These are phyloP conservation scores for Lynx canadensis DNA, from an alignment of 2,113 vertebrate species.

Conservation along the genomic window DNA sequence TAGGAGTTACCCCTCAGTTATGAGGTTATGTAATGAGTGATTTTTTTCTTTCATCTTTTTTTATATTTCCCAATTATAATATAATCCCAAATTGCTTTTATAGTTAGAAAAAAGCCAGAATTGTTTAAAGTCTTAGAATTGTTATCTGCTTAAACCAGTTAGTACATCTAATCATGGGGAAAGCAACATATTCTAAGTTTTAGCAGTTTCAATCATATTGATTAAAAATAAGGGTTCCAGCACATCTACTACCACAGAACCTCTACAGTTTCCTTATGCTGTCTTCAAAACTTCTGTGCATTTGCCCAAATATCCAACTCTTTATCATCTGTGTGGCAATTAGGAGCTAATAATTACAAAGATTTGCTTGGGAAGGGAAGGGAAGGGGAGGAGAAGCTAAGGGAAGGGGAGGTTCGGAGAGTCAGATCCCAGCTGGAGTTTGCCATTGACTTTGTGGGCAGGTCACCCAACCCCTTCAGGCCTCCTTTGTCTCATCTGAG, in stretches of 20 bases:
- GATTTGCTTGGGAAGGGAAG: background rate
- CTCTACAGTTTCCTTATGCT: background rate
- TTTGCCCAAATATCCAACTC: background rate
- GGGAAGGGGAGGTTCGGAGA: background rate
- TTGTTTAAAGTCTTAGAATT: background rate
- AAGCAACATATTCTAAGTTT: slow-evolving; percentile 17
- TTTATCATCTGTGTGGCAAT: background rate
- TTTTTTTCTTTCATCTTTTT: background rate
- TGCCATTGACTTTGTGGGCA: background rate
- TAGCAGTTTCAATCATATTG: background rate
- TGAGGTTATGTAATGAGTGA: background rate
- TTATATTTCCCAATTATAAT: background rate
- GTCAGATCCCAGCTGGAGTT: background rate
- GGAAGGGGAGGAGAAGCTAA: too few relatives aligned
- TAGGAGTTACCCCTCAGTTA: background rate
- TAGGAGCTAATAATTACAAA: background rate
- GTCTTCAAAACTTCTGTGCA: background rate
- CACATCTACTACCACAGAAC: background rate
- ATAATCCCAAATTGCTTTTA: background rate
- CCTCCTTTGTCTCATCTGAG: background rate
- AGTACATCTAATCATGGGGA: background rate
- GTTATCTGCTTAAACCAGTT: background rate
- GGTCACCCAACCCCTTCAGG: background rate
- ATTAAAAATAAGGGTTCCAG: background rate
- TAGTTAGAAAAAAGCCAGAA: background rate